Evolutionary conservation across 2,888 invertebrate species (phyloP).

Genomic region (Nomada ruficornis): DNA sequence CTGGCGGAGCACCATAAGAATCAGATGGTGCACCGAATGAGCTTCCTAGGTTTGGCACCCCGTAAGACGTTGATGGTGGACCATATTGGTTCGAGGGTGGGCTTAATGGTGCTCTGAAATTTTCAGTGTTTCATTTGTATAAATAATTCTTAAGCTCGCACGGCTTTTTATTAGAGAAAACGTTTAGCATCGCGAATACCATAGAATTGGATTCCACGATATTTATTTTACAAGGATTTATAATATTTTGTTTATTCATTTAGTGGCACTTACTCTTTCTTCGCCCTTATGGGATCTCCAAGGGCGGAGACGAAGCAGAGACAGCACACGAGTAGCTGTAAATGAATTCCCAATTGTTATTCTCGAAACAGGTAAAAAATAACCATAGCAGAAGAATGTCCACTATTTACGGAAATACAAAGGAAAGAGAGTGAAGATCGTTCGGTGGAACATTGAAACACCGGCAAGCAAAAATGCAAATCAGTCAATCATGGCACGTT

Average conservation of each 20-base stretch:
- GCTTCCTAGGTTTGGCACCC: conserved; percentile 68
- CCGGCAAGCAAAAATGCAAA: conserved; percentile 45
- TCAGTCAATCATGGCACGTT: conserved; percentile 36
- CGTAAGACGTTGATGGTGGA: conserved; percentile 73
- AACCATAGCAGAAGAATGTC: background rate
- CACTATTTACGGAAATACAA: background rate
- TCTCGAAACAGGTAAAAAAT: background rate
- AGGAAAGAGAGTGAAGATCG: background rate
- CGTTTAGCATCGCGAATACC: background rate
- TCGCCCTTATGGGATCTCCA: conserved; percentile 80
- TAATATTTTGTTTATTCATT: too few relatives aligned
- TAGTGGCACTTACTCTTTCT: conserved; percentile 79
- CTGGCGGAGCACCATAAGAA: conserved; percentile 66
- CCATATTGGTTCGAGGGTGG: conserved; percentile 70
- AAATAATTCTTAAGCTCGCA: too few relatives aligned
- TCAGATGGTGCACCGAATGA: conserved; percentile 63
- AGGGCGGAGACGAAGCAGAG: conserved; percentile 85
- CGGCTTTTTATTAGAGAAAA: too few relatives aligned
- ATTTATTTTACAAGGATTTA: background rate
- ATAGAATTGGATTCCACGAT: background rate
- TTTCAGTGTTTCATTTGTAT: background rate
- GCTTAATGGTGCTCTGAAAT: conserved; percentile 71
- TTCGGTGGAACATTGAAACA: conserved; percentile 28
- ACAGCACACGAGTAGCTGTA: conserved; percentile 87
- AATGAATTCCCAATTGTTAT: conserved; percentile 62